Conservation (phyloP, 64 coral and sea anemone species). For the Catalaphyllia jardinei region DNA sequence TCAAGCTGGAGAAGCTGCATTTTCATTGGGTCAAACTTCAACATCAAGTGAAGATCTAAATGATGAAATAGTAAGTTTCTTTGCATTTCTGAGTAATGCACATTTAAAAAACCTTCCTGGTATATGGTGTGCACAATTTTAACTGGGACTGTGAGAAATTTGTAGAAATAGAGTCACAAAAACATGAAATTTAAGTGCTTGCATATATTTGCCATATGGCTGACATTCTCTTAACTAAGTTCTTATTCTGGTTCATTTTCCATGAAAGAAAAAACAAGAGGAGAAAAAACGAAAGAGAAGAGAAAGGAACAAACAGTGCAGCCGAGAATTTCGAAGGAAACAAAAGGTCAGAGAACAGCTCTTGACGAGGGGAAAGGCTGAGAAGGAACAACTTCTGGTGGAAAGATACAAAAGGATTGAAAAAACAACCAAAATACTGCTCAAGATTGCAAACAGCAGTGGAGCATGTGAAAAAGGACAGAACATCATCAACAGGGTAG, state of each 20-base stretch:
- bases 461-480: slow-evolving; percentile 50
- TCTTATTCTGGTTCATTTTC: background rate
- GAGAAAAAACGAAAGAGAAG: slow-evolving; percentile 41
- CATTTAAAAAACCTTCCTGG: too few relatives aligned
- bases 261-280: slow-evolving; percentile 28
- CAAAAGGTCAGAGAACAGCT: slow-evolving; percentile 48
- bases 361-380: slow-evolving; percentile 31
- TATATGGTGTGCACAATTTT: too few relatives aligned
- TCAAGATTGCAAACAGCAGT: slow-evolving; percentile 30
- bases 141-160: too few relatives aligned
- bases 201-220: too few relatives aligned
- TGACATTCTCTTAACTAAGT: background rate
- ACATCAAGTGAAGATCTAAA: slow-evolving; percentile 26
- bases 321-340: slow-evolving; percentile 43
- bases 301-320: slow-evolving; percentile 42
- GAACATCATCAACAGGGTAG: slow-evolving; percentile 37
- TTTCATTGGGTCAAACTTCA: slow-evolving; percentile 5
- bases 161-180: too few relatives aligned
- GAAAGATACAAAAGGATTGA: slow-evolving; percentile 36
- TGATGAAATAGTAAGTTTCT: slow-evolving; percentile 34
- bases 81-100: background rate
- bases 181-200: too few relatives aligned
- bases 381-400: slow-evolving; percentile 38
- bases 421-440: slow-evolving; percentile 37
- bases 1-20: slow-evolving; percentile 29